Evolutionary conservation across 2,797 vertebrate species (phyloP).

Genomic region (Protosalanx chinensis): DNA sequence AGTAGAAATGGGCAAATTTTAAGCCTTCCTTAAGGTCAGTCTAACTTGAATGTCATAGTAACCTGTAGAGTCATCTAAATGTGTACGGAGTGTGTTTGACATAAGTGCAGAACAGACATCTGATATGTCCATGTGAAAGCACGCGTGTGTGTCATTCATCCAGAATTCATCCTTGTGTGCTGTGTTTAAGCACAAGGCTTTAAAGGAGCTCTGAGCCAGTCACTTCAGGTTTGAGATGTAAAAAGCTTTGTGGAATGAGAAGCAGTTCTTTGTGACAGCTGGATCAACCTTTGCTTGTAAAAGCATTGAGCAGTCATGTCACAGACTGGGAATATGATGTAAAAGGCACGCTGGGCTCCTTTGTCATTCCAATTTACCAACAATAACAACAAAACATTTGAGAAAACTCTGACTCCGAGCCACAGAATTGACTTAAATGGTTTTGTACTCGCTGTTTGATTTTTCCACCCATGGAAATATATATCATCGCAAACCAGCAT

Average conservation of each 20-base stretch:
- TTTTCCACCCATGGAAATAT: constrained; percentile 31
- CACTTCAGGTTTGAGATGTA: constrained; percentile 51
- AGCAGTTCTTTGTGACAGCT: constrained; percentile 49
- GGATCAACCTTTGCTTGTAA: constrained; percentile 55
- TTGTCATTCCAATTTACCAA: constrained; percentile 33
- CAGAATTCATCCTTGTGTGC: constrained; percentile 20
- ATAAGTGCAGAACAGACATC: constrained; percentile 31
- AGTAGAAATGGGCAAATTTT: constrained; percentile 42
- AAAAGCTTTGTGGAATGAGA: constrained; percentile 42
- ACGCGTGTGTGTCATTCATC: constrained; percentile 27
- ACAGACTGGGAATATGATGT: constrained; percentile 19
- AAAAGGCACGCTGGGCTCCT: constrained; percentile 10
- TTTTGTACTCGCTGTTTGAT: constrained; percentile 26
- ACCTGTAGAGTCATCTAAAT: not conserved
- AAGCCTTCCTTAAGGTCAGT: constrained; percentile 27
- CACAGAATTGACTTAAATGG: constrained; percentile 11
- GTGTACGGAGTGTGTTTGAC: constrained; percentile 3
- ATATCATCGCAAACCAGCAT: constrained; percentile 42
- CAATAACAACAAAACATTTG: constrained; percentile 44
- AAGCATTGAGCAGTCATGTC: constrained; percentile 50
- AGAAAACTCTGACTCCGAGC: constrained; percentile 39
- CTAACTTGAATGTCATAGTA: constrained; percentile 21
- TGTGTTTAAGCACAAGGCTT: constrained; percentile 42
- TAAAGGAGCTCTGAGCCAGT: constrained; percentile 56
- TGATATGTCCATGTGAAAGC: constrained; percentile 30